Conservation (phyloP, 2,113 vertebrate genomes). For the Entomyzon cyanotis region DNA sequence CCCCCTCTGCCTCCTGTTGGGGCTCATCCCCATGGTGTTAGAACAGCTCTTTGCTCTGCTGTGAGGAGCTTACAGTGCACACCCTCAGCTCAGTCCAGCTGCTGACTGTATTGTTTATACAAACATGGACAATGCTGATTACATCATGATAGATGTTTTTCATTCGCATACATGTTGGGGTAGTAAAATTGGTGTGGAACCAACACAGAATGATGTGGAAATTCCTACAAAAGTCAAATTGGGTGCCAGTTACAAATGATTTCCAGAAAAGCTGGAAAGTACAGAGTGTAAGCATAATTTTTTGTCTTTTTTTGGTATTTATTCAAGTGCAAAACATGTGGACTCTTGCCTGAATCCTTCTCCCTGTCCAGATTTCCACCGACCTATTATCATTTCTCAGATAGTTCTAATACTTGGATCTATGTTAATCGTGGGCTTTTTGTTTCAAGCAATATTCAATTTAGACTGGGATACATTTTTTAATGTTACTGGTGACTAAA, state of each 20-base stretch:
- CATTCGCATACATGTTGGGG: neutral
- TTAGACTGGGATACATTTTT: slow-evolving; percentile 7
- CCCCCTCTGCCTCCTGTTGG: fast-evolving
- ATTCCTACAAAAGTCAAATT: slow-evolving; percentile 41
- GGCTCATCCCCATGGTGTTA: neutral
- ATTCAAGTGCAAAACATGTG: slow-evolving; percentile 48
- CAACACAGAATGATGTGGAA: slow-evolving; percentile 21
- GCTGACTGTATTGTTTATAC: neutral
- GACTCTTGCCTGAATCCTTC: slow-evolving; percentile 5
- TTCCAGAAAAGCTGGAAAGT: slow-evolving; percentile 58
- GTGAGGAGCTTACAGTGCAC: neutral
- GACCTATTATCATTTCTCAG: slow-evolving; percentile 44
- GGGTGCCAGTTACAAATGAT: slow-evolving; percentile 41
- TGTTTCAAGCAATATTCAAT: neutral
- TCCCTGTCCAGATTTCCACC: slow-evolving; percentile 28
- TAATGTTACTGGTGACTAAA: neutral
- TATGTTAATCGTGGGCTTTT: neutral
- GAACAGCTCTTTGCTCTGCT: neutral
- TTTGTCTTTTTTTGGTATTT: slow-evolving; percentile 37
- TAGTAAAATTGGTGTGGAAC: slow-evolving; percentile 27
- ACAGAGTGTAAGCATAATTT: neutral
- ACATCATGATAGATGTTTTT: slow-evolving; percentile 9
- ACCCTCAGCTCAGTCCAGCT: neutral
- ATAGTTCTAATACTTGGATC: slow-evolving; percentile 43
- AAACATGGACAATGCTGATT: neutral